phyloP scores from a whole-genome alignment of 1,140 invertebrate species.

The Hypothenemus hampei region DNA sequence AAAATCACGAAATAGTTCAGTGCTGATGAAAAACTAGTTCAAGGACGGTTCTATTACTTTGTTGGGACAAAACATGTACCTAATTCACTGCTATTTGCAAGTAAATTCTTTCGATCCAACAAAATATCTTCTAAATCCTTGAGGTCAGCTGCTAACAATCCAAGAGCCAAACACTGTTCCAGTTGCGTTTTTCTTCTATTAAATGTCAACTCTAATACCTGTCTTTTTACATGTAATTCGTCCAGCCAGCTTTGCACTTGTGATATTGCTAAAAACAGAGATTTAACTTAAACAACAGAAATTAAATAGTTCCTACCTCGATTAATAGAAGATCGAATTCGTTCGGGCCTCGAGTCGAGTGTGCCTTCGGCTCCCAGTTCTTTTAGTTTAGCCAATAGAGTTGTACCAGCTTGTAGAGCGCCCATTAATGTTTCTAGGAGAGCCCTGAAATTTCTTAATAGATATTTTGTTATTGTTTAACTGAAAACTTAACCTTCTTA shows the following conservation, averaged over 20 bases:
- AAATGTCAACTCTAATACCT: constrained; percentile 69
- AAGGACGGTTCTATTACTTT: not conserved
- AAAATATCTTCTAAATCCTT: constrained; percentile 61
- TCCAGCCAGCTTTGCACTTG: constrained; percentile 74
- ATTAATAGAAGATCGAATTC: constrained; percentile 59
- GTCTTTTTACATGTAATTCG: constrained; percentile 69
- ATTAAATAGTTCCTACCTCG: constrained; percentile 46
- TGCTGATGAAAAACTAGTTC: not conserved
- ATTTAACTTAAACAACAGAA: not conserved
- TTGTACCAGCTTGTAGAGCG: constrained; percentile 73
- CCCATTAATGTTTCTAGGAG: constrained; percentile 73
- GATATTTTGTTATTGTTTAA: not conserved
- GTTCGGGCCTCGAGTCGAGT: constrained; percentile 68
- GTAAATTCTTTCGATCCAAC: constrained; percentile 47
- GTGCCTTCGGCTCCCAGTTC: constrained; percentile 63
- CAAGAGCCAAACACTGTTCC: constrained; percentile 73
- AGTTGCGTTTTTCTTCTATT: constrained; percentile 62
- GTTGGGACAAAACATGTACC: no score
- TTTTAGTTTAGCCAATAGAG: constrained; percentile 63
- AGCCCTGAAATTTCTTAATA: constrained; percentile 42
- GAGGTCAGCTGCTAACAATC: constrained; percentile 67
- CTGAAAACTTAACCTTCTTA: constrained; percentile 47
- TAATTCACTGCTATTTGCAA: constrained; percentile 51
- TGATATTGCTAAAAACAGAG: constrained; percentile 52
- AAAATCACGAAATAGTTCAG: no score